These are phyloP conservation scores for Sinotaia quadrata DNA, from an alignment of 2,888 invertebrate species.

Conservation along the genomic window DNA sequence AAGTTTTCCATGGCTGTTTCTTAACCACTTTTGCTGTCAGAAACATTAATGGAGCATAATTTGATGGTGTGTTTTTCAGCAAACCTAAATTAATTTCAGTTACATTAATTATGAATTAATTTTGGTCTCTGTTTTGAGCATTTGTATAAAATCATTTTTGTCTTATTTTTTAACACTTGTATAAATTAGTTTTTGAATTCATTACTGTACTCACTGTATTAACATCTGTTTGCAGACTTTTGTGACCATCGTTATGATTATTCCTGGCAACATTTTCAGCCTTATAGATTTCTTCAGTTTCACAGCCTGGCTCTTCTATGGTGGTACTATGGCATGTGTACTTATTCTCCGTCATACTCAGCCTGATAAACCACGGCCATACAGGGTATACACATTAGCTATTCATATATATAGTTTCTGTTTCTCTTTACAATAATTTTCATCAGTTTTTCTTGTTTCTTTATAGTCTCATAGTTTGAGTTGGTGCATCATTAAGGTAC, in stretches of 20 bases:
- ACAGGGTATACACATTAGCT: no score
- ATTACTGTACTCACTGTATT: not conserved
- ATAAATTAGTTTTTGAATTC: not conserved
- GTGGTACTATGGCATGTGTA: conserved; percentile 92
- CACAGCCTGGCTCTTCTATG: conserved; percentile 98
- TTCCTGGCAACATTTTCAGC: conserved; percentile 93
- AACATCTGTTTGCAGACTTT: conserved; percentile 74
- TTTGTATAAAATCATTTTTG: no score
- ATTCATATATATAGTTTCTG: no score
- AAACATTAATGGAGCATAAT: no score
- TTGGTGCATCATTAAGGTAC: no score
- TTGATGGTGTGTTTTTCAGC: not conserved
- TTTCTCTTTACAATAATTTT: no score
- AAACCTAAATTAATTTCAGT: not conserved
- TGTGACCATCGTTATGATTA: conserved; percentile 90
- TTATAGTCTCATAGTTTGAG: no score
- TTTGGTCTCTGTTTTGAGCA: no score
- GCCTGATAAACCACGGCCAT: conserved; percentile 88
- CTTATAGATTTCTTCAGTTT: conserved; percentile 98
- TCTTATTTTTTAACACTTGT: not conserved
- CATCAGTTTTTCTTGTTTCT: no score
- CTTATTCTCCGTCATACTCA: conserved; percentile 92
- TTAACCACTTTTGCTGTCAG: no score
- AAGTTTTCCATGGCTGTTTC: conserved; percentile 70
- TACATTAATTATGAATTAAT: no score